phyloP scores from a whole-genome alignment of 2,113 vertebrate genomes.

The Rafetus swinhoei region DNA sequence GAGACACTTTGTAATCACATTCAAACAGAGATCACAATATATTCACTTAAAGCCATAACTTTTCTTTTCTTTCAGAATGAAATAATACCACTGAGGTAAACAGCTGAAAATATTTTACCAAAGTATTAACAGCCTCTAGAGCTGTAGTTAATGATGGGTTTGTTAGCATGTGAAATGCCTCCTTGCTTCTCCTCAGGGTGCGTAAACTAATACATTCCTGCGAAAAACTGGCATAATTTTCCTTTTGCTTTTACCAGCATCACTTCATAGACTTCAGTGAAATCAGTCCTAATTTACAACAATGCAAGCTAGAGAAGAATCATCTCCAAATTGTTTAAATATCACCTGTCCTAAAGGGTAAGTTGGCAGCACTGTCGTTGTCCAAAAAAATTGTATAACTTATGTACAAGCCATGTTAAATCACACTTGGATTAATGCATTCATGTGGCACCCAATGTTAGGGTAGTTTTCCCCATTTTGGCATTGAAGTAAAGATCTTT shows the following conservation, averaged over 20 bases:
- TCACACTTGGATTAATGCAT: background rate
- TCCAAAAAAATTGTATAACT: background rate
- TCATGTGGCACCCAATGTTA: rapidly evolving
- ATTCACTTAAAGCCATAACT: conserved; percentile 28
- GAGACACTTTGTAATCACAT: conserved; percentile 29
- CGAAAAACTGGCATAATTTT: conserved; percentile 22
- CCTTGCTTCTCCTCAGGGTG: conserved; percentile 26
- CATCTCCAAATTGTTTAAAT: background rate
- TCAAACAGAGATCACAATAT: conserved; percentile 43
- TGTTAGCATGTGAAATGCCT: conserved; percentile 50
- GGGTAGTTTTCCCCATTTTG: background rate
- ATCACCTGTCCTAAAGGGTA: background rate
- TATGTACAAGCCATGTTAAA: background rate
- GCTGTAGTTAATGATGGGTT: conserved; percentile 40
- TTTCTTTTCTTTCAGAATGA: conserved; percentile 31
- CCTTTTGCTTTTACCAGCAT: background rate
- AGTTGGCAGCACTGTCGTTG: background rate
- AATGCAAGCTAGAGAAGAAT: background rate
- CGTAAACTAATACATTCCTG: conserved; percentile 37
- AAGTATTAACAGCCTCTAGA: conserved; percentile 20
- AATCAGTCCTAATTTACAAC: background rate
- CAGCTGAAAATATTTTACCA: conserved; percentile 35
- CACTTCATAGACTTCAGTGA: background rate
- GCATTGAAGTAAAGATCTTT: background rate
- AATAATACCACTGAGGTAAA: conserved; percentile 27